A percentile compares a stretch with the other conserved stretches of the same genome.
Evolutionary conservation across 2,113 vertebrate genomes (phyloP).

Genomic region (Nyctereutes procyonoides): DNA sequence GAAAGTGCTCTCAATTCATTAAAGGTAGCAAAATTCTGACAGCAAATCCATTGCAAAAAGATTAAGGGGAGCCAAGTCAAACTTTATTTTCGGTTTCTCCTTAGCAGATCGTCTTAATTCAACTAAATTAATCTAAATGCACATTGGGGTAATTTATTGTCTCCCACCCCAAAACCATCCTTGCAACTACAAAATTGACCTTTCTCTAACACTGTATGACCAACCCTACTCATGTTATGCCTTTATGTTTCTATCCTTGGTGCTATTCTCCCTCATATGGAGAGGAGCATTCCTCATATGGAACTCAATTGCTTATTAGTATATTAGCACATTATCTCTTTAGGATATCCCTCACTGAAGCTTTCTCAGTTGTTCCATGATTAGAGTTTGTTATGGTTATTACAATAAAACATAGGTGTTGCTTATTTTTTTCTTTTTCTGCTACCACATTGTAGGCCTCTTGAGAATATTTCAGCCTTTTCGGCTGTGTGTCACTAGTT

Average conservation of each 20-base stretch:
- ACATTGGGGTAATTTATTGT: not conserved
- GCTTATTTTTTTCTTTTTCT: not conserved
- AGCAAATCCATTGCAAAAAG: not conserved
- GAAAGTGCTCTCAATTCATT: not conserved
- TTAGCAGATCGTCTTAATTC: not conserved
- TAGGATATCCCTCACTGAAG: not conserved
- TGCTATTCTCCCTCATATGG: not conserved
- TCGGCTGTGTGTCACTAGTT: not conserved
- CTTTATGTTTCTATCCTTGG: not conserved
- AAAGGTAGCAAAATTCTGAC: not conserved
- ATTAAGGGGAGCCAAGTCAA: not conserved
- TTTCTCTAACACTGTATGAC: not conserved
- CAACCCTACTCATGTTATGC: rapidly evolving
- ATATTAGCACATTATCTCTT: not conserved
- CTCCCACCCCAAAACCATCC: not conserved
- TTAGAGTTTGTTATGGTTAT: not conserved
- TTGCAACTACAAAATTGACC: not conserved
- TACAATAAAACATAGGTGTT: not conserved
- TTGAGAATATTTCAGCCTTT: not conserved
- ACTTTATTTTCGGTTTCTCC: not conserved
- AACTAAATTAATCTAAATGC: not conserved
- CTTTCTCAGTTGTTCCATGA: not conserved
- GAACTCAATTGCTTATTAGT: not conserved
- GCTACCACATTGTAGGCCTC: not conserved
- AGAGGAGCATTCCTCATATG: not conserved